Evolutionary conservation across 2,797 vertebrate genomes (phyloP), one percentile per base, ranked within the genome.

Genomic region (Catamblyrhynchus diadema): DNA sequence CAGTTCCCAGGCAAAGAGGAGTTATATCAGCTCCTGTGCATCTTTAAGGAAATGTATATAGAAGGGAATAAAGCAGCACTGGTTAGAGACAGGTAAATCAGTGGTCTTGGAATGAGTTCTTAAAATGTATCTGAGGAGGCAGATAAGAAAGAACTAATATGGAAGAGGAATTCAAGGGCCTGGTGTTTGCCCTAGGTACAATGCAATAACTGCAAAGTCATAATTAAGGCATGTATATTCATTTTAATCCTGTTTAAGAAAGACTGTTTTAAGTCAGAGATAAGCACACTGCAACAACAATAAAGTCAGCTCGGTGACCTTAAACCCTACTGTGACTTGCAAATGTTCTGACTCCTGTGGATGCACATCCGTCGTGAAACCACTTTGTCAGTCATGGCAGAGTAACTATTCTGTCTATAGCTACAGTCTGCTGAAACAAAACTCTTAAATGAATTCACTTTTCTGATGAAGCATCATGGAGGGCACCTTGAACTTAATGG

Each of bases 401-500:
- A 15, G 32, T 50, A 44, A 35, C 32, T 74, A 15, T 50, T 88
- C 74, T 67, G 37, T 60, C 71, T 78, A 1, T 22, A 74, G 60
- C 54, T 81, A 59, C 33, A 82, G 30, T 20, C 15, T 85, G 45
- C 57, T 78, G 79, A 85, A 94, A 85, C 22, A 67, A 89, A 96
- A 73, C 78, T 86, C 80, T 83, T 69, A 80, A 86, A 90, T 79
- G 44, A 94, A 85, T 75, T 88, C 91, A 47, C 70, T 93, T 94
- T 86, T 93, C 82, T 88, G 91, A 93, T 91, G 87, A 90, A 91
- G 59, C 66, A 66, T 77, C 93, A 75, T 60, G 59, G 91, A 97
- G 95, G 96, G 95, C 95, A 97, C 96, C 96, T 97, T 97, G 95
- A 96, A 93, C 66, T 94, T 95, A 93, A 95, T 90, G 87, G 73